Percentiles rank a stretch among this genome's conserved stretches.
These are phyloP conservation scores for Darwinula stevensoni DNA, from an alignment of 2,888 invertebrate species.

Conservation along the genomic window DNA sequence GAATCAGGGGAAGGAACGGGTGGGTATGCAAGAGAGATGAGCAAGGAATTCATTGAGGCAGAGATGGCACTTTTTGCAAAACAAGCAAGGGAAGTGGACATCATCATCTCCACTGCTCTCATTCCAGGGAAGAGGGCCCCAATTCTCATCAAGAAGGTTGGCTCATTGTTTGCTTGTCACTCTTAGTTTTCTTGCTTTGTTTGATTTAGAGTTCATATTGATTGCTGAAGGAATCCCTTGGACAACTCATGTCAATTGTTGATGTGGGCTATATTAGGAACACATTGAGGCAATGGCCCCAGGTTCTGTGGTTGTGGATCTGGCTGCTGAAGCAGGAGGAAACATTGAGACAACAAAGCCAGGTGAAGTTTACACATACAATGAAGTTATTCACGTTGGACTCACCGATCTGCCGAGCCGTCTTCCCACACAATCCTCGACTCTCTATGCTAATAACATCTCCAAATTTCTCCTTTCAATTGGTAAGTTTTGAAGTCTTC, in stretches of 20 bases:
- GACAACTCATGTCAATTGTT: too few relatives aligned
- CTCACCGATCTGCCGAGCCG: constrained; percentile 54
- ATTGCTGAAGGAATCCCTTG: too few relatives aligned
- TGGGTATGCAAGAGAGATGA: constrained; percentile 62
- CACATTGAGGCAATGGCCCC: constrained; percentile 52
- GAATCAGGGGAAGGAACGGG: constrained; percentile 28
- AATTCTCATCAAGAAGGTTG: constrained; percentile 39
- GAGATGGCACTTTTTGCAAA: constrained; percentile 60
- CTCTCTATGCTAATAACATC: constrained; percentile 67
- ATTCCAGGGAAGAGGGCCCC: constrained; percentile 67
- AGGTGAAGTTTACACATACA: constrained; percentile 36
- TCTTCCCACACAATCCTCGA: constrained; percentile 55
- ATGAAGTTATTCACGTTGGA: constrained; percentile 56
- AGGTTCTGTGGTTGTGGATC: constrained; percentile 60
- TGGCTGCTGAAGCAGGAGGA: constrained; percentile 65
- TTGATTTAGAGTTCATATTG: constrained; percentile 4
- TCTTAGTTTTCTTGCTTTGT: constrained; percentile 5
- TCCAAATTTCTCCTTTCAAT: constrained; percentile 54
- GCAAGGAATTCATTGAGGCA: constrained; percentile 49
- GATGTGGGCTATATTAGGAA: too few relatives aligned
- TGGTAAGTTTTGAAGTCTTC: constrained; percentile 21
- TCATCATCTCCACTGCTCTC: constrained; percentile 61
- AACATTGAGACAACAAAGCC: constrained; percentile 52
- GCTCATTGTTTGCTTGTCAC: too few relatives aligned
- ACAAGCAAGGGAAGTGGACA: constrained; percentile 53